phyloP scores from a whole-genome alignment of 2,113 vertebrate species.

The Aldabrachelys gigantea region DNA sequence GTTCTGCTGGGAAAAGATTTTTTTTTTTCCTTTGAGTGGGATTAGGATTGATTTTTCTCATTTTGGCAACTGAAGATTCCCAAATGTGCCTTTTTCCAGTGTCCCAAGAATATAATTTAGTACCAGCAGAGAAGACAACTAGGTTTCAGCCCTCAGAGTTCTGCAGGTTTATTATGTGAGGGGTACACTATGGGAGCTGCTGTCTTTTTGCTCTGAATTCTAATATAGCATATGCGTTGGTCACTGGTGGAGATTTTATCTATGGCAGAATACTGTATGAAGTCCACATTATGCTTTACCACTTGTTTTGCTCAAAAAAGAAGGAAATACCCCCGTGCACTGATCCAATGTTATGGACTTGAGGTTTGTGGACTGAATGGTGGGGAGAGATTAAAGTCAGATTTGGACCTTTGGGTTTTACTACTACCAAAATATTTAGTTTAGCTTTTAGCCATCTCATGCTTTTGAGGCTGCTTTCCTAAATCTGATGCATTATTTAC shows the following conservation, averaged over 20 bases:
- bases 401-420: neutral
- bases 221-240: neutral
- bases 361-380: conserved; percentile 13
- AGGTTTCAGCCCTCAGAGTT: neutral
- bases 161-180: neutral
- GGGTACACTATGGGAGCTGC: neutral
- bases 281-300: rapidly evolving
- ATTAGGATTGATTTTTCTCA: neutral
- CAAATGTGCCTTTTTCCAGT: neutral
- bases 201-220: neutral
- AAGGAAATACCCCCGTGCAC: neutral
- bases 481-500: conserved; percentile 75
- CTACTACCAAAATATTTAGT: conserved; percentile 11
- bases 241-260: neutral
- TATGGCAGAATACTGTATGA: neutral
- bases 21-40: neutral
- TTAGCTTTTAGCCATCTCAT: conserved; percentile 25
- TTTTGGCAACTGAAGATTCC: neutral
- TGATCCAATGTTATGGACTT: neutral
- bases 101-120: neutral
- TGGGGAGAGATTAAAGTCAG: neutral
- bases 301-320: neutral
- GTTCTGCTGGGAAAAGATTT: neutral
- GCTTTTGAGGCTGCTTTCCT: conserved; percentile 48
- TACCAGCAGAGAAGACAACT: neutral